phyloP scores from a whole-genome alignment of 2,888 invertebrate genomes.

The Andrena dorsata region DNA sequence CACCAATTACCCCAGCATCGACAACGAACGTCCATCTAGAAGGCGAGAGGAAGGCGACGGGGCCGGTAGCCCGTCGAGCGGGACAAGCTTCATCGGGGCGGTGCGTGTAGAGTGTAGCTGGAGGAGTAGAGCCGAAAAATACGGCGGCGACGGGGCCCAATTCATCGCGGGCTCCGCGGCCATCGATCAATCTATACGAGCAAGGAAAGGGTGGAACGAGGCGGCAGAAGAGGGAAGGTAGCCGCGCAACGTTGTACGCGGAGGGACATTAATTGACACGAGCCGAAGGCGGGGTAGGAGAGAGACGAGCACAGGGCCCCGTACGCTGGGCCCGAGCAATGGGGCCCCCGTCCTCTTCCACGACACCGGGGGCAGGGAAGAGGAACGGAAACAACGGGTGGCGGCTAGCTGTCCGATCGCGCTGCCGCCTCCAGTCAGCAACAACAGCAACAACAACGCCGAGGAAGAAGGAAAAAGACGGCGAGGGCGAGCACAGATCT shows the following conservation, averaged over 20 bases:
- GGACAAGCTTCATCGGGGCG: constrained; percentile 42
- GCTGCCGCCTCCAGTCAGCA: constrained; percentile 60
- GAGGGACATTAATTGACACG: constrained; percentile 84
- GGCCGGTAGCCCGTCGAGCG: constrained; percentile 23
- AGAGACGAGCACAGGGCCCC: constrained; percentile 33
- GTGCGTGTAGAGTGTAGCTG: constrained; percentile 22
- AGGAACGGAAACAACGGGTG: constrained; percentile 62
- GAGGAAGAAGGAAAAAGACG: constrained; percentile 42
- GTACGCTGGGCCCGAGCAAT: constrained; percentile 42
- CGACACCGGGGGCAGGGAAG: constrained; percentile 8
- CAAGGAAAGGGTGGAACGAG: constrained; percentile 49
- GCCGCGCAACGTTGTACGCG: constrained; percentile 71
- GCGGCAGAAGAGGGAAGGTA: constrained; percentile 64
- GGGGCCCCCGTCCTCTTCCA: constrained; percentile 12
- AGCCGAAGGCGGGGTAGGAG: constrained; percentile 50
- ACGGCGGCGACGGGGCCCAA: constrained; percentile 72
- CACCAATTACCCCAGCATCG: constrained; percentile 4
- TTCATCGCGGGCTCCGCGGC: constrained; percentile 78
- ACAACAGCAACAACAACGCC: constrained; percentile 39
- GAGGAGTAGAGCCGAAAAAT: constrained; percentile 74
- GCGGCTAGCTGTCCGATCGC: constrained; percentile 57
- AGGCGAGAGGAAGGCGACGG: constrained; percentile 5
- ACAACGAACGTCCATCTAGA: background rate
- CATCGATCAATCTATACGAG: constrained; percentile 82
- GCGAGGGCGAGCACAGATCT: constrained; percentile 57